Base-by-base conservation (phyloP, 2,888 invertebrate species). In the Xylocampa areola region DNA sequence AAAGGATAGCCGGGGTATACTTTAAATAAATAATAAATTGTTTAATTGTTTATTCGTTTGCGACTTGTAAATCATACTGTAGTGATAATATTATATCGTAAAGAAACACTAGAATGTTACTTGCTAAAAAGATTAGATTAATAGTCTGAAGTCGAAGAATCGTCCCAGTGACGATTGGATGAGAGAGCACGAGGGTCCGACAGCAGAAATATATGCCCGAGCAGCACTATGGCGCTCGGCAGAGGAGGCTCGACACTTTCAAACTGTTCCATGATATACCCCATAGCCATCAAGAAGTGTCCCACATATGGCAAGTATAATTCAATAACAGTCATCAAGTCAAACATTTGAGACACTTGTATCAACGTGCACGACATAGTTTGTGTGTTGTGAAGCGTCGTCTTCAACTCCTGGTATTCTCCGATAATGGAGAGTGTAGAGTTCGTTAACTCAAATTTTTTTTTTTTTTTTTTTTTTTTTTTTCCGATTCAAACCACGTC, bases 211-310 rank as follows among this genome's bases (percentile, higher is more conserved):
- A 92, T 58, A 57, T 93, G 87, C 0, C 92, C 92, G 1, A 90
- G 23, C 19, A 92, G 73, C 2, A 92, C 89, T 13, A 92, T 57
- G 1, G 82, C 89, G 51, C 91, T 92, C 1, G 92, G 86, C 1
- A 88, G n/a, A 1, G 91, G 91, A 4, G 90, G 84, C 1, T 74
- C 68, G 0, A 86, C 49, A 50, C 62, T 68, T 11, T 83, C 81
- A 6, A 89, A 69, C 44, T 90, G 89, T 65, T 92, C 90, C 25
- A 91, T 52, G n/a, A 85, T 41, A 68, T 90, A 92, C n/a, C 92
- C 93, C 13, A 88, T 1, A 1, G 85, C 86, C 91, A 92, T 91
- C 27, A 92, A 41, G 25, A 73, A 60, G 51, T 92, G 90, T 29
- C 92, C 92, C 14, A 87, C 37, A 63, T 85, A 87, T 14, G 91